These are phyloP conservation scores for Aurelia sp. DNA, from an alignment of 30 jellyfish, hydroid and myxozoan genomes.

Conservation along the genomic window DNA sequence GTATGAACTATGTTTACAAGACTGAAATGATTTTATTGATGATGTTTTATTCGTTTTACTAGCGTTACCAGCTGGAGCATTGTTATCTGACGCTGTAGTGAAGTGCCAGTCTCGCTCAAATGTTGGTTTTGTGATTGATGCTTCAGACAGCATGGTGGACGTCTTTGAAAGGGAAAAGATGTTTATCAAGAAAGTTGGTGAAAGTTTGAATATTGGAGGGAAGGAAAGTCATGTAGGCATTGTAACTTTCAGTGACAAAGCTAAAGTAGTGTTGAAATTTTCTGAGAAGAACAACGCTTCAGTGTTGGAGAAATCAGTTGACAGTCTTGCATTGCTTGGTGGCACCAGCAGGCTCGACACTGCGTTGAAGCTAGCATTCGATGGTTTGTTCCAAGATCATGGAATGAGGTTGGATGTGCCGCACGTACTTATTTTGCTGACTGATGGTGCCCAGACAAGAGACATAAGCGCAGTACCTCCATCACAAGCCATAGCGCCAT, in stretches of 20 bases:
- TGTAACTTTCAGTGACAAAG: conserved; percentile 14
- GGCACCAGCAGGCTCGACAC: conserved; percentile 50
- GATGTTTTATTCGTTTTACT: too few relatives aligned
- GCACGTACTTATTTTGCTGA: conserved; percentile 35
- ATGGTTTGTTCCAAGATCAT: conserved; percentile 42
- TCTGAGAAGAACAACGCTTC: conserved; percentile 7
- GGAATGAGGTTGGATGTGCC: conserved; percentile 68
- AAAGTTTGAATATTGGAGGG: background rate
- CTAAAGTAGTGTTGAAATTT: conserved; percentile 34
- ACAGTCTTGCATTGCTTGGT: conserved; percentile 10
- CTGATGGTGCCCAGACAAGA: conserved; percentile 48
- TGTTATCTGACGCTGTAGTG: too few relatives aligned
- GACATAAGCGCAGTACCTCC: conserved; percentile 32
- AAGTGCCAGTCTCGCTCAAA: conserved; percentile 11
- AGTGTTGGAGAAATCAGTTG: conserved; percentile 49
- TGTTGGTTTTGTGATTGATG: conserved; percentile 30
- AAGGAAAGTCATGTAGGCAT: conserved; percentile 34
- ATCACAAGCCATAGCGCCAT: conserved; percentile 25
- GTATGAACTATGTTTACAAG: too few relatives aligned
- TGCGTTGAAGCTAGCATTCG: conserved; percentile 33
- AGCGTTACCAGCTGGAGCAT: too few relatives aligned
- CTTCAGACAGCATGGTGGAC: conserved; percentile 43
- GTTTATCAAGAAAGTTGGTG: background rate
- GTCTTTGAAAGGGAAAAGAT: background rate
- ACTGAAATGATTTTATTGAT: too few relatives aligned